Conservation (phyloP, 2,113 vertebrate genomes). For the Haemorhous mexicanus region DNA sequence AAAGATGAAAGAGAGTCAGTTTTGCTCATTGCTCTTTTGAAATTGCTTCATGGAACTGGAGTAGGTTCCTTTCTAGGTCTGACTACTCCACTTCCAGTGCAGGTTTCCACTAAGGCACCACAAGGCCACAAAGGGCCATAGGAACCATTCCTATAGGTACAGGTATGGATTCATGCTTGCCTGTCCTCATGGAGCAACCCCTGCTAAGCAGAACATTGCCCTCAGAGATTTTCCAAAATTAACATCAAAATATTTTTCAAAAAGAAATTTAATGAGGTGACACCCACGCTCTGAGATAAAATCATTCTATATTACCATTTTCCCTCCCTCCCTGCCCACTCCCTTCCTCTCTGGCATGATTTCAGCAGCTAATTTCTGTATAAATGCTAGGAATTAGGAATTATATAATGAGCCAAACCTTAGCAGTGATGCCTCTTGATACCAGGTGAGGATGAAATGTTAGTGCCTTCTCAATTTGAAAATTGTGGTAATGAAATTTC, state of each 20-base stretch:
- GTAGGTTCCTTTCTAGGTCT: not conserved
- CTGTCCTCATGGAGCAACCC: not conserved
- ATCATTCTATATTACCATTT: conserved; percentile 3
- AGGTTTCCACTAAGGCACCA: not conserved
- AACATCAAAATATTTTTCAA: conserved; percentile 37
- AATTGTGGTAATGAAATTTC: not conserved
- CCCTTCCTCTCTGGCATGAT: not conserved
- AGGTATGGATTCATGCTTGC: not conserved
- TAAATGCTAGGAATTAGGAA: not conserved
- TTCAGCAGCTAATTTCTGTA: not conserved
- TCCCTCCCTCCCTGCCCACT: not conserved
- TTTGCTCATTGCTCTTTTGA: not conserved
- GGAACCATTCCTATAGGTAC: not conserved
- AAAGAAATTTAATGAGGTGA: conserved; percentile 24
- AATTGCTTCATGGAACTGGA: not conserved
- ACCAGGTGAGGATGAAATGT: not conserved
- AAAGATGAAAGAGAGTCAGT: not conserved
- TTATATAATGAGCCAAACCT: not conserved
- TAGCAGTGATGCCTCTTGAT: not conserved
- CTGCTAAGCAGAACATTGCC: not conserved
- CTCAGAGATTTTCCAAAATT: not conserved
- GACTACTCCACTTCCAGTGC: not conserved
- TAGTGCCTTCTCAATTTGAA: not conserved
- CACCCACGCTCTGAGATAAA: conserved; percentile 16
- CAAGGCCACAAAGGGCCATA: not conserved